Conservation (phyloP, 2,113 vertebrate genomes). For the Chelonoidis abingdonii region DNA sequence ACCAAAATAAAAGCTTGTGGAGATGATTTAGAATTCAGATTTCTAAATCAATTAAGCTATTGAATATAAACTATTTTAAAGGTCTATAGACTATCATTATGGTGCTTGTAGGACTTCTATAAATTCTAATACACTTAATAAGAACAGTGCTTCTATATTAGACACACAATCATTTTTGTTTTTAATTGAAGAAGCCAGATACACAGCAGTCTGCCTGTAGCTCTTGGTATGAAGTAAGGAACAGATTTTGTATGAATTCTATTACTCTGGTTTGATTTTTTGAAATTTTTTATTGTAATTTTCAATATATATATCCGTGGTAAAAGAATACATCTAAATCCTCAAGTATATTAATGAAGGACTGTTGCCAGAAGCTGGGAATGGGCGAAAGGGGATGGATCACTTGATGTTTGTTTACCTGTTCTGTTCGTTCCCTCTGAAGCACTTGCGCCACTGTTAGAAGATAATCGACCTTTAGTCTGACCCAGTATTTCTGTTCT, state of each 20-base stretch:
- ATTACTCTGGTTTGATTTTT: not conserved
- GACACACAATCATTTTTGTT: not conserved
- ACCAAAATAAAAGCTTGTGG: not conserved
- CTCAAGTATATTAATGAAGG: not conserved
- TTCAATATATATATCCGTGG: not conserved
- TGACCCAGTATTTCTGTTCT: too few species aligned
- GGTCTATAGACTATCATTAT: not conserved
- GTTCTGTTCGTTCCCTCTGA: too few species aligned
- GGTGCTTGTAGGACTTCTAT: not conserved
- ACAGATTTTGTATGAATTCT: not conserved
- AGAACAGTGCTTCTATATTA: not conserved
- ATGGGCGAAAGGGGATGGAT: too few species aligned
- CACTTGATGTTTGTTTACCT: too few species aligned
- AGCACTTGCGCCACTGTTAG: too few species aligned
- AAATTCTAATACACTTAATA: too few species aligned
- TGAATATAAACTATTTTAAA: not conserved
- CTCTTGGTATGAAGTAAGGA: not conserved
- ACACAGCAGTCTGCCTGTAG: not conserved
- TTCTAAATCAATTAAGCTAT: not conserved
- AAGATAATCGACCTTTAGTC: too few species aligned
- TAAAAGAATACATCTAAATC: not conserved
- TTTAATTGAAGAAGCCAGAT: not conserved
- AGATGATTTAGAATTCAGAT: not conserved
- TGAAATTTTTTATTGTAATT: not conserved
- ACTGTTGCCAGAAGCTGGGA: not conserved